phyloP scores from a whole-genome alignment of 2,797 vertebrate genomes.

The Capromys pilorides region DNA sequence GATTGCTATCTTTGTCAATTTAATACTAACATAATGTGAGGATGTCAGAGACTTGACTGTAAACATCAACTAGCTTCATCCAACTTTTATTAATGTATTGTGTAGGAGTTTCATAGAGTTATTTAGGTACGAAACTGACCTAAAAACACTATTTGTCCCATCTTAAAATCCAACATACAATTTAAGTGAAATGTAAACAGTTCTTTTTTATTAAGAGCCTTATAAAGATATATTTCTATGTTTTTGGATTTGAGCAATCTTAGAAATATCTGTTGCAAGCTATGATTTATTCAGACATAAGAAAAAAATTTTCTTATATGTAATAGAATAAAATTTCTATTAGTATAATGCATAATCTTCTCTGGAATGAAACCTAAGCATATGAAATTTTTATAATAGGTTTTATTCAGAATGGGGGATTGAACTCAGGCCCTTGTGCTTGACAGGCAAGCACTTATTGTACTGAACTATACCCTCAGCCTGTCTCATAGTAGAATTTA shows the following conservation, averaged over 20 bases:
- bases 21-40: conserved; percentile 56
- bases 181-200: conserved; percentile 34
- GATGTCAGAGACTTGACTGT: conserved; percentile 30
- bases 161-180: conserved; percentile 51
- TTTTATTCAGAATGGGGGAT: no score
- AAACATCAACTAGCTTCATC: conserved; percentile 56
- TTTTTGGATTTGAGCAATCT: conserved; percentile 5
- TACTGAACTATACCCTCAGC: no score
- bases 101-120: conserved; percentile 34
- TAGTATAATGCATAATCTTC: conserved; percentile 15
- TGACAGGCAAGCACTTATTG: no score
- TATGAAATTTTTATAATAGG: conserved; percentile 27
- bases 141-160: conserved; percentile 35
- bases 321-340: neutral
- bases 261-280: conserved; percentile 12
- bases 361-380: neutral
- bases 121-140: neutral
- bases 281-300: neutral
- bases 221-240: conserved; percentile 7
- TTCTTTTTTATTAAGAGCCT: neutral
- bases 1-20: conserved; percentile 46
- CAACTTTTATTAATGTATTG: conserved; percentile 59
- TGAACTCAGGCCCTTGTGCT: no score
- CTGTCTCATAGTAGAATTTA: neutral
- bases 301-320: neutral